Percentiles rank a stretch among this genome's conserved stretches.
phyloP scores from a whole-genome alignment of 2,113 vertebrate species.

The Gnathonemus longibarbis region DNA sequence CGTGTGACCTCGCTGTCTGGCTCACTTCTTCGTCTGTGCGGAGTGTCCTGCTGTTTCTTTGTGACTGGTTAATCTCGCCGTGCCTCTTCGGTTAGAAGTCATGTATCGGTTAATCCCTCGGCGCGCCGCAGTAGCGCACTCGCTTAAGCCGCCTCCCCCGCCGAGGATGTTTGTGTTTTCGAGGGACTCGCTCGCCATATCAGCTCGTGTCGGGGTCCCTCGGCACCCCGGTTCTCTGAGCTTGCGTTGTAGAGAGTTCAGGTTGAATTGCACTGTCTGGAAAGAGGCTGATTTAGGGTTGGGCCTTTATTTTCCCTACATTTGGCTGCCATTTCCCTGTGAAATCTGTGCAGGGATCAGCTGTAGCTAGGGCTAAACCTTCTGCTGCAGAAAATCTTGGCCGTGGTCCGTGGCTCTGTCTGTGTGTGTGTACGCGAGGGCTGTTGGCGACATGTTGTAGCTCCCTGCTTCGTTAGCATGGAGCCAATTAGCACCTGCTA shows the following conservation, averaged over 20 bases:
- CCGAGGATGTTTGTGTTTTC: not conserved
- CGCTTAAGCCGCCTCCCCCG: not conserved
- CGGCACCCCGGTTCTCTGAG: not conserved
- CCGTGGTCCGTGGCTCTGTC: not conserved
- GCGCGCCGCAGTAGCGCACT: not conserved
- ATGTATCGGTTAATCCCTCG: not conserved
- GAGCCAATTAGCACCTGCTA: constrained; percentile 47
- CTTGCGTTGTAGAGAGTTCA: not conserved
- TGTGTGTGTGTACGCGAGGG: constrained; percentile 12
- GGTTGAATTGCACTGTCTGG: not conserved
- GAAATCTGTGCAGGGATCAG: constrained; percentile 6
- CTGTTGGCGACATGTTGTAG: constrained; percentile 32
- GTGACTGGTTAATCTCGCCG: not conserved
- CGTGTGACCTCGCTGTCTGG: not conserved
- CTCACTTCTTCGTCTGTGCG: not conserved
- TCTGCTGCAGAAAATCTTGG: constrained; percentile 11
- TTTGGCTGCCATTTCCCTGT: not conserved
- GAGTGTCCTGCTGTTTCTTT: too few relatives aligned
- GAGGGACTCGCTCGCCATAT: not conserved
- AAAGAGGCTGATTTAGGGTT: not conserved
- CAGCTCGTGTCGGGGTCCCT: not conserved
- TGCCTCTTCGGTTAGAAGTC: not conserved
- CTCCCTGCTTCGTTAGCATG: constrained; percentile 33
- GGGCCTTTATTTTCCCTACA: not conserved
- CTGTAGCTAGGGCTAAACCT: not conserved